Evolutionary conservation across 2,888 invertebrate species (phyloP).

Genomic region (Xiphydria camelus): DNA sequence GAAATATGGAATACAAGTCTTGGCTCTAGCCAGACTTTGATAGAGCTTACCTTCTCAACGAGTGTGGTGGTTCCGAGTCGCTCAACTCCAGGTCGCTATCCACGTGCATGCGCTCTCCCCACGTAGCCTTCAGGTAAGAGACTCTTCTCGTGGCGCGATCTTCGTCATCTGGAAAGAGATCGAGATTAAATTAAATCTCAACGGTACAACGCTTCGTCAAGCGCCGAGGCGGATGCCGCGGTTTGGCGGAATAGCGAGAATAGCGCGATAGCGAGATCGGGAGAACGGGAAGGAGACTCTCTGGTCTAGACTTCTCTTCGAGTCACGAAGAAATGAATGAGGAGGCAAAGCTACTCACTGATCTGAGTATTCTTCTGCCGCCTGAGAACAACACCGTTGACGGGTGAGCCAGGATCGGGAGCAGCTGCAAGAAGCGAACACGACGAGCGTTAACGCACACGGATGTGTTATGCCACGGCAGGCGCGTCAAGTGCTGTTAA

Average conservation of each 20-base stretch:
- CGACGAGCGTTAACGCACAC: conserved; percentile 2
- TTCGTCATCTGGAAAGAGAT: conserved; percentile 68
- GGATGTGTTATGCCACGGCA: neutral
- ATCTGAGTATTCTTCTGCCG: conserved; percentile 50
- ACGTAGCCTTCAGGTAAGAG: conserved; percentile 93
- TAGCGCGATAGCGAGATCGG: too few relatives aligned
- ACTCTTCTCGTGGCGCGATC: conserved; percentile 85
- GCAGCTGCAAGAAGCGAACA: conserved; percentile 32
- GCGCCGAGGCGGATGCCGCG: too few relatives aligned
- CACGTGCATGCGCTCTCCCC: conserved; percentile 74
- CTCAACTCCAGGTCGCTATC: conserved; percentile 69
- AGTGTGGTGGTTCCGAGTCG: conserved; percentile 65
- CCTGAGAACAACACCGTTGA: conserved; percentile 50
- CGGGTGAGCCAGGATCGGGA: conserved; percentile 30
- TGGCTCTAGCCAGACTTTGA: too few relatives aligned
- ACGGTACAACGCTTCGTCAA: too few relatives aligned
- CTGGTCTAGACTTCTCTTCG: too few relatives aligned
- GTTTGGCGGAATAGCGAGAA: too few relatives aligned
- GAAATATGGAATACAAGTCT: too few relatives aligned
- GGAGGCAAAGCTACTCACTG: conserved; percentile 36
- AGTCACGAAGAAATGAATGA: conserved; percentile 5
- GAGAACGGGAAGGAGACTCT: too few relatives aligned
- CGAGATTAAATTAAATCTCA: conserved; percentile 2
- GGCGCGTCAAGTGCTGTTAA: neutral
- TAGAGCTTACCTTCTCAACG: conserved; percentile 66